A percentile compares a stretch with the other conserved stretches of the same genome.
phyloP scores from a whole-genome alignment of 2,113 vertebrate genomes.

The Blennius ocellaris region DNA sequence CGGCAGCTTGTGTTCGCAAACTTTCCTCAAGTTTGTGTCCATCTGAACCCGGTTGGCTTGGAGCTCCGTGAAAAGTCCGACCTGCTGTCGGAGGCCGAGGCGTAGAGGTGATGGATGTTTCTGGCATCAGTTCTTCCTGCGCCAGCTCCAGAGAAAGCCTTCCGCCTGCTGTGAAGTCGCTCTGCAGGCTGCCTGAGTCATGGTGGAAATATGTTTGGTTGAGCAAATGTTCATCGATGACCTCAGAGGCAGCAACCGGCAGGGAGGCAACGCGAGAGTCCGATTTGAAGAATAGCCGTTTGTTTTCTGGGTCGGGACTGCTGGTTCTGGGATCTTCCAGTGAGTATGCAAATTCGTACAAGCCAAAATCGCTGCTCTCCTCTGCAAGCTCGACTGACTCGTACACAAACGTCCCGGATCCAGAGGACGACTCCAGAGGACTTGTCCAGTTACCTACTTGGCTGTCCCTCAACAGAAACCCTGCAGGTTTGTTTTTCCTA shows the following conservation, averaged over 20 bases:
- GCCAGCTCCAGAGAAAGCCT: background rate
- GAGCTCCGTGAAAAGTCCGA: background rate
- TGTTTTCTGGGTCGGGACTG: background rate
- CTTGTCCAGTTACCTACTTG: conserved; percentile 43
- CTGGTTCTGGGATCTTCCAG: conserved; percentile 32
- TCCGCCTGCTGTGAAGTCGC: background rate
- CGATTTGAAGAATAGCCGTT: conserved; percentile 15
- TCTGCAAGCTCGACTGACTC: conserved; percentile 56
- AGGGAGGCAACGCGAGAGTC: background rate
- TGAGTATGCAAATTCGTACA: conserved; percentile 62
- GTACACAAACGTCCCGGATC: conserved; percentile 52
- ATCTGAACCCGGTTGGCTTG: background rate
- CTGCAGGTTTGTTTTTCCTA: conserved; percentile 76
- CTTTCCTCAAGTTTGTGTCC: conserved; percentile 1
- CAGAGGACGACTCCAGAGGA: conserved; percentile 51
- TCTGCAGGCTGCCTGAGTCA: background rate
- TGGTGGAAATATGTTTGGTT: background rate
- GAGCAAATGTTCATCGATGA: background rate
- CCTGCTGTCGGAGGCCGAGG: background rate
- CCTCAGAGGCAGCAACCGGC: background rate
- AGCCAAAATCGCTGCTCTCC: conserved; percentile 33
- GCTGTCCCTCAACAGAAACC: conserved; percentile 50
- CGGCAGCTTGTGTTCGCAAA: background rate
- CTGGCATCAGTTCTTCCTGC: conserved; percentile 4
- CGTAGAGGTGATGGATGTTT: background rate